A percentile compares a stretch with the other conserved stretches of the same genome.
These are phyloP conservation scores for Entosphenus tridentatus DNA, from an alignment of 2,113 vertebrate genomes.

Conservation along the genomic window DNA sequence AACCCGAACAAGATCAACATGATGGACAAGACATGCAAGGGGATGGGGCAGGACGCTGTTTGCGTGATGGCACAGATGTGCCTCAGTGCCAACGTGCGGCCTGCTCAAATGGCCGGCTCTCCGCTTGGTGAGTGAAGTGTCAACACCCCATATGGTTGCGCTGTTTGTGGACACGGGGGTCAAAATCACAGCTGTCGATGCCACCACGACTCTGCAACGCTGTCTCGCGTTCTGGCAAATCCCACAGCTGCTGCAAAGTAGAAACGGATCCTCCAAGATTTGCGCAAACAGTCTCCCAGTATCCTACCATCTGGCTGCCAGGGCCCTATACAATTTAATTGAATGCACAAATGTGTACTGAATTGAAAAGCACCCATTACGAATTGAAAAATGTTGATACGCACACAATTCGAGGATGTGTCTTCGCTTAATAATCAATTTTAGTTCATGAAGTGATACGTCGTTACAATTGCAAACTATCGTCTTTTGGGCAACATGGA, in stretches of 20 bases:
- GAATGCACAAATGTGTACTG: no score
- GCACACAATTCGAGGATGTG: no score
- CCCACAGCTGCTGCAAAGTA: neutral
- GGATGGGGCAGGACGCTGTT: slow-evolving; percentile 60
- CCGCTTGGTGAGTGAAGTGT: slow-evolving; percentile 37
- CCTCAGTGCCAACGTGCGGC: slow-evolving; percentile 41
- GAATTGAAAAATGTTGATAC: no score
- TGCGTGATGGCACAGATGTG: slow-evolving; percentile 67
- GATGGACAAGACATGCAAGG: slow-evolving; percentile 69
- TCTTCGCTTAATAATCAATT: no score
- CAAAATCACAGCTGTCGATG: neutral
- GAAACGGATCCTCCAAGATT: no score
- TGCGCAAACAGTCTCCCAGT: no score
- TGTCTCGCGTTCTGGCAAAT: neutral
- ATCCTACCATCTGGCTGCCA: no score
- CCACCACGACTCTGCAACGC: neutral
- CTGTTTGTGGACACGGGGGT: neutral
- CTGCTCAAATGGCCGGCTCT: slow-evolving; percentile 33
- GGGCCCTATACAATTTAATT: no score
- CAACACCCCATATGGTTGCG: slow-evolving; percentile 12
- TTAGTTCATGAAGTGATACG: no score
- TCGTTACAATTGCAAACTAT: no score
- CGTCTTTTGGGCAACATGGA: no score
- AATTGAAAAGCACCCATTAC: no score
- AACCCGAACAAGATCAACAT: slow-evolving; percentile 79